Evolutionary conservation across 2,888 invertebrate genomes (phyloP), one percentile per base, ranked within the genome.

Genomic region (Hydraecia micacea): DNA sequence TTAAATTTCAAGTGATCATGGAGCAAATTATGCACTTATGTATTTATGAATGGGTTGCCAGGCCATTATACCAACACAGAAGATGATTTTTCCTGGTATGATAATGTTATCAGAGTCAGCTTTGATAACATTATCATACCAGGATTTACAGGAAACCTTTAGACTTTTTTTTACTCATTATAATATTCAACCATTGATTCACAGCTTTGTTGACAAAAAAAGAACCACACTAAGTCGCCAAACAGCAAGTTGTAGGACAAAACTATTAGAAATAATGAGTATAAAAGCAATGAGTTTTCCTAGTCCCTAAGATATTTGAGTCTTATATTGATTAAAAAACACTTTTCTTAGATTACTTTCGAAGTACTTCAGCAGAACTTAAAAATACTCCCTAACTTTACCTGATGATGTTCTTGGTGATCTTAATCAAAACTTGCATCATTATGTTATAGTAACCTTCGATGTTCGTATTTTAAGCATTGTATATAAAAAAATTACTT

Each of bases 401-500:
- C 89, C 89, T 89, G 86, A 72, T 80, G 84, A 79, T 76, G 86
- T 81, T 87, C 90, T 85, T 87, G 83, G 80, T 78, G 75, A 79
- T 80, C 63, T 60, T 83, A 85, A 74, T 85, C 74, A 80, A 82
- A 83, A 85, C 77, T 88, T 86, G 88, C 86, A 91, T 90, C 87
- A 86, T 90, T 90, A 92, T 90, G 85, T 84, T 81, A 81, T 80
- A 72, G 87, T 84, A 90, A 92, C 91, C 89, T 91, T 94, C 91
- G 91, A 94, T 93, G 93, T 94, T 95, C 93, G 91, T 92, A 91
- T 88, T 87, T 62, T 86, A 89, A 85, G 83, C 84, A 85, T 82
- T 88, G 36, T 80, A 76, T 87, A 88, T 86, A 87, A 75, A 82
- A 79, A 86, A 90, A 90, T 91, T 89, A 91, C 91, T 92, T 92